Evolutionary conservation across 2,113 vertebrate genomes (phyloP).

Genomic region (Artemisiospiza belli): DNA sequence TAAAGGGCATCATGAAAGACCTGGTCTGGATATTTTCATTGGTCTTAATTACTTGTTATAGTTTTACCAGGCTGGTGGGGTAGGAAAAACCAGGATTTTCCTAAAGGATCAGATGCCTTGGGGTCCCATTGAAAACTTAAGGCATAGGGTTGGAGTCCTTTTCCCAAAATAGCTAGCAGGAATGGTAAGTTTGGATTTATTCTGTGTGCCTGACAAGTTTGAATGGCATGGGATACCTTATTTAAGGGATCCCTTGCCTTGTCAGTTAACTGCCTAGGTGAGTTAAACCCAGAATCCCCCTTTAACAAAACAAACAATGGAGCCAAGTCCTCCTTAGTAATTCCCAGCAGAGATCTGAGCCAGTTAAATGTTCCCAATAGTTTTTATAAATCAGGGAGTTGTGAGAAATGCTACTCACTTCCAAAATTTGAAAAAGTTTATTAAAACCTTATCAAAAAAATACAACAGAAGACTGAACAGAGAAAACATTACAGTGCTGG

Average conservation of each 20-base stretch:
- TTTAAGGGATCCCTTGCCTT: not conserved
- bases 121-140: not conserved
- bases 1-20: not conserved
- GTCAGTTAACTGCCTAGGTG: not conserved
- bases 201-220: not conserved
- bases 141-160: not conserved
- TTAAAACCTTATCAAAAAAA: not conserved
- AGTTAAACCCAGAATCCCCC: not conserved
- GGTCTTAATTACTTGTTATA: not conserved
- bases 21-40: too few relatives aligned
- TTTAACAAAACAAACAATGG: not conserved
- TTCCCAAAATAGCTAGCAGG: not conserved
- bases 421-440: not conserved
- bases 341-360: not conserved
- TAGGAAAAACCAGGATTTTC: not conserved
- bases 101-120: not conserved
- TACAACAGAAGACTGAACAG: not conserved
- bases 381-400: not conserved
- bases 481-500: not conserved
- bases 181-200: not conserved
- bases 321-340: not conserved
- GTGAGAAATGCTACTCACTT: not conserved
- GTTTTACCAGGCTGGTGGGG: not conserved
- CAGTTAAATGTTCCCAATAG: not conserved
- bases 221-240: not conserved